Percentiles rank a stretch among this genome's conserved stretches.
Evolutionary conservation across 2,888 invertebrate genomes (phyloP).

Genomic region (Poecilobothrus nobilitatus): DNA sequence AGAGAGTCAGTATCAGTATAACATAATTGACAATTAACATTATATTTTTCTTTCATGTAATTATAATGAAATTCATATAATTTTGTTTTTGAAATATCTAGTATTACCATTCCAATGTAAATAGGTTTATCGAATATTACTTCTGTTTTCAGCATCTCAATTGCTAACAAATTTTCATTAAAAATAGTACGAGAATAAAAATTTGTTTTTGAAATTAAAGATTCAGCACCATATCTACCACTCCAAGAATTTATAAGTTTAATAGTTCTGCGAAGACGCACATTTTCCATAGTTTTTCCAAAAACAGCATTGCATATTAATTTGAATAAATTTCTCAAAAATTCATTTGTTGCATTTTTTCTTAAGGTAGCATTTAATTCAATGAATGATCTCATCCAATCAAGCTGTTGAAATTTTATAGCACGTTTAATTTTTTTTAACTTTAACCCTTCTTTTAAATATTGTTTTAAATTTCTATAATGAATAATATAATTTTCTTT

Average conservation of each 20-base stretch:
- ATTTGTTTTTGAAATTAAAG: constrained; percentile 30
- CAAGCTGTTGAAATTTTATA: constrained; percentile 31
- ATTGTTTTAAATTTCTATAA: constrained; percentile 29
- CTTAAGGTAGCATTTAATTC: constrained; percentile 18
- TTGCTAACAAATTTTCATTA: constrained; percentile 33
- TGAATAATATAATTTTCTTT: constrained; percentile 33
- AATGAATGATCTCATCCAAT: constrained; percentile 30
- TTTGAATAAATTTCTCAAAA: constrained; percentile 13
- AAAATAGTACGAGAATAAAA: constrained; percentile 32
- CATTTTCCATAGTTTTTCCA: constrained; percentile 20
- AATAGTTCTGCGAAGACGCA: constrained; percentile 30
- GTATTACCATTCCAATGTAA: constrained; percentile 35
- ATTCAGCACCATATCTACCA: constrained; percentile 28
- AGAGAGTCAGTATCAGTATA: constrained; percentile 17
- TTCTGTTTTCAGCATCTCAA: constrained; percentile 30
- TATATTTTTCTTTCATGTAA: constrained; percentile 26
- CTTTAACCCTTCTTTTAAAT: constrained; percentile 17
- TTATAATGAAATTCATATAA: constrained; percentile 37
- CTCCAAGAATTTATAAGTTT: constrained; percentile 36
- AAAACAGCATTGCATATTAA: constrained; percentile 9
- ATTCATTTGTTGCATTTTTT: constrained; percentile 9
- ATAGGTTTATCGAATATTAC: constrained; percentile 36
- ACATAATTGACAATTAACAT: constrained; percentile 8
- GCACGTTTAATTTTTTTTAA: constrained; percentile 28
- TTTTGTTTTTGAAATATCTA: constrained; percentile 37